Percentiles rank a stretch among this genome's conserved stretches.
Evolutionary conservation across 2,797 vertebrate species (phyloP).

Genomic region (Takifugu rubripes): DNA sequence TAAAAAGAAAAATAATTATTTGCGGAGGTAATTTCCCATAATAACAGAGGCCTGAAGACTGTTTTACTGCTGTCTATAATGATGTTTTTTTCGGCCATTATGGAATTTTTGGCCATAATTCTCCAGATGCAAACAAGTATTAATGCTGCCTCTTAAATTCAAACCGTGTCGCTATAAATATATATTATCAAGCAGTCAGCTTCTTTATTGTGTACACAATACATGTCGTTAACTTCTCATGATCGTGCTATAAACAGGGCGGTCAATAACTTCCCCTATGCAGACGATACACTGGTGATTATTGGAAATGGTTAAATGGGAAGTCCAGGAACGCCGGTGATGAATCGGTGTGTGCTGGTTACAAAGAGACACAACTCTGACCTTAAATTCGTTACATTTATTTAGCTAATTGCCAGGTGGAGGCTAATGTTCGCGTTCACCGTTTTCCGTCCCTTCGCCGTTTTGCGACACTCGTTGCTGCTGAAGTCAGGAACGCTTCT

Average conservation of each 20-base stretch:
- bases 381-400: neutral
- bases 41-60: too few species aligned
- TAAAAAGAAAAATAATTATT: too few species aligned
- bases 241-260: neutral
- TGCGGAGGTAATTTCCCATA: too few species aligned
- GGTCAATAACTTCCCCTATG: constrained; percentile 15
- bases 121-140: too few species aligned
- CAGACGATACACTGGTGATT: neutral
- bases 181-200: too few species aligned
- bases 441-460: neutral
- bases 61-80: too few species aligned
- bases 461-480: neutral
- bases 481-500: constrained; percentile 1
- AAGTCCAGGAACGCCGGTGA: neutral
- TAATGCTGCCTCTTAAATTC: too few species aligned
- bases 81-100: too few species aligned
- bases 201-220: too few species aligned
- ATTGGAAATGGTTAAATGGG: constrained; percentile 2
- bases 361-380: neutral
- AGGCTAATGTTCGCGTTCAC: neutral
- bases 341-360: too few species aligned
- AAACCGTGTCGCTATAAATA: too few species aligned
- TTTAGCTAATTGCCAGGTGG: neutral
- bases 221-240: neutral
- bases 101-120: too few species aligned